Evolutionary conservation across 2,113 vertebrate genomes (phyloP).

Genomic region (Trinectes maculatus): DNA sequence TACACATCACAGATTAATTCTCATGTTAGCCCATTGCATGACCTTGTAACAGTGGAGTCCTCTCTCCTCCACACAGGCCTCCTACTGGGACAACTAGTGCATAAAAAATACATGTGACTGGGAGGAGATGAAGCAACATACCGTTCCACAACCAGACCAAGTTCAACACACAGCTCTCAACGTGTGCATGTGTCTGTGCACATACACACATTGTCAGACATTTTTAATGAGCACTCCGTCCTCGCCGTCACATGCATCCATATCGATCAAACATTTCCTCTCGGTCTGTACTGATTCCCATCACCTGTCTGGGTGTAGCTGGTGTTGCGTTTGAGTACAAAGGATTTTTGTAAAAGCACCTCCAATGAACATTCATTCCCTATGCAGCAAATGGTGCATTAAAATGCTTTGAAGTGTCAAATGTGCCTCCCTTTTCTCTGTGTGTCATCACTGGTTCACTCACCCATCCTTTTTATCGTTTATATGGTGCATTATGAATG

Average conservation of each 20-base stretch:
- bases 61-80: slow-evolving; percentile 12
- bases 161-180: neutral
- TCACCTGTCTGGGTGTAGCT: slow-evolving; percentile 21
- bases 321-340: slow-evolving; percentile 47
- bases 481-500: slow-evolving; percentile 64
- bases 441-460: slow-evolving; percentile 33
- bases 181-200: neutral
- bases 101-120: slow-evolving; percentile 65
- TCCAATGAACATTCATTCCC: slow-evolving; percentile 41
- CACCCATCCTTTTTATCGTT: slow-evolving; percentile 65
- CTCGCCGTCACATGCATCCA: slow-evolving; percentile 26
- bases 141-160: slow-evolving; percentile 37
- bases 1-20: neutral
- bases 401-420: slow-evolving; percentile 71
- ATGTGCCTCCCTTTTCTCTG: slow-evolving; percentile 26
- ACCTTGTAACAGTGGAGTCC: slow-evolving; percentile 38
- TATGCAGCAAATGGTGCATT: slow-evolving; percentile 50
- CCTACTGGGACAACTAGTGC: slow-evolving; percentile 31
- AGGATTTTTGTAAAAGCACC: slow-evolving; percentile 23
- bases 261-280: slow-evolving; percentile 1
- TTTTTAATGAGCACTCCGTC: slow-evolving; percentile 48
- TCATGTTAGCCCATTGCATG: slow-evolving; percentile 5
- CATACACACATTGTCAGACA: slow-evolving; percentile 25
- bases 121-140: slow-evolving; percentile 14
- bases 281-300: neutral